These are phyloP conservation scores for Telmatherina bonti DNA, from an alignment of 2,797 vertebrate species.

Conservation along the genomic window DNA sequence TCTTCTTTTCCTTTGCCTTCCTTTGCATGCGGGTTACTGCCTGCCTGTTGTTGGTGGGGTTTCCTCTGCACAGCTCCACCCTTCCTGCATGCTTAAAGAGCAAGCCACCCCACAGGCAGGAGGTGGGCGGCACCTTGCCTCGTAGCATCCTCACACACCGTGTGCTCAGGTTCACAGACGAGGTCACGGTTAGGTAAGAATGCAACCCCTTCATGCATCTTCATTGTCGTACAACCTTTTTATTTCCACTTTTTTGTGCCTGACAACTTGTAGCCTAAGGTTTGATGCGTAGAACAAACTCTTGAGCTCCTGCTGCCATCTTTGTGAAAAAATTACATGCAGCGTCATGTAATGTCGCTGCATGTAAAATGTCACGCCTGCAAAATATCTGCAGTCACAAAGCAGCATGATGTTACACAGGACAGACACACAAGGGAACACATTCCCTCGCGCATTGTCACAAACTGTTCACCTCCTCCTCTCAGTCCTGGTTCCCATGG, in stretches of 20 bases:
- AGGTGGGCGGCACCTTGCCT: conserved; percentile 70
- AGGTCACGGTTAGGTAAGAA: conserved; percentile 89
- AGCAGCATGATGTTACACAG: conserved; percentile 33
- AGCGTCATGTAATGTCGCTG: conserved; percentile 49
- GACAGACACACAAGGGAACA: conserved; percentile 8
- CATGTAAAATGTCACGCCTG: conserved; percentile 33
- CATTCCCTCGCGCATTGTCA: background rate
- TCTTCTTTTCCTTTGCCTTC: conserved; percentile 50
- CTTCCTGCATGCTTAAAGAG: conserved; percentile 91
- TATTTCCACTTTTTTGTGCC: background rate
- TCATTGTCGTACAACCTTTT: background rate
- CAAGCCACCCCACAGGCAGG: conserved; percentile 84
- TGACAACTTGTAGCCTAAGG: no score
- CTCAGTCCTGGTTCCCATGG: conserved; percentile 71
- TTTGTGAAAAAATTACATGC: conserved; percentile 24
- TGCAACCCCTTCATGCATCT: conserved; percentile 1
- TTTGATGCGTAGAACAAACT: background rate
- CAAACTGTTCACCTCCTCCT: conserved; percentile 34
- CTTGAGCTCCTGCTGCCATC: conserved; percentile 35
- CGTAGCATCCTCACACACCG: conserved; percentile 84
- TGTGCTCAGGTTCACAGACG: conserved; percentile 88
- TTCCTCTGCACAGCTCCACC: conserved; percentile 85
- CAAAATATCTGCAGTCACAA: conserved; percentile 29
- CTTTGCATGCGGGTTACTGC: conserved; percentile 62
- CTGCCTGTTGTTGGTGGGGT: conserved; percentile 47